Conservation (phyloP, 2,888 invertebrate genomes). For the Boloria euphrosyne region DNA sequence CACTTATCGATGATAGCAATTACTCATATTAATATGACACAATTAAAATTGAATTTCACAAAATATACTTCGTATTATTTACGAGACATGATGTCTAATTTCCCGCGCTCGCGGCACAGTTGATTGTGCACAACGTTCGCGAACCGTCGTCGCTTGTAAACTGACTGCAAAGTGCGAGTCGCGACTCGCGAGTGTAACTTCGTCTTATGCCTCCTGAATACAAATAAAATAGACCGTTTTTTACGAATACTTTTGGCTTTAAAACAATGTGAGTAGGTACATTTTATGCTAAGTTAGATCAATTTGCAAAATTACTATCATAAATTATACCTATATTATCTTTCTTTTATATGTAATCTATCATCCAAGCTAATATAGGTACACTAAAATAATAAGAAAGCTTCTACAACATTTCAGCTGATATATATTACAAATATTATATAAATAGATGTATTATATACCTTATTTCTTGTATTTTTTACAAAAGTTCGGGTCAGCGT, state of each 20-base stretch:
- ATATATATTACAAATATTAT: too few relatives aligned
- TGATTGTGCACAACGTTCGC: conserved; percentile 51
- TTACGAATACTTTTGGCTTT: conserved; percentile 15
- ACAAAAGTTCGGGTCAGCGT: too few relatives aligned
- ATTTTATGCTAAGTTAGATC: too few relatives aligned
- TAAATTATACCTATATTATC: too few relatives aligned
- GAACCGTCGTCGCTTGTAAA: conserved; percentile 54
- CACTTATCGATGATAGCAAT: conserved; percentile 35
- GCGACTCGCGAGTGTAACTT: conserved; percentile 5
- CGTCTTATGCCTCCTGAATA: conserved; percentile 27
- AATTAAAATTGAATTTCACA: conserved; percentile 26
- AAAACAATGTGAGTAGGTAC: too few relatives aligned
- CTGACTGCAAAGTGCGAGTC: conserved; percentile 46
- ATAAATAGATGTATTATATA: too few relatives aligned
- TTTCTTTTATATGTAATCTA: too few relatives aligned
- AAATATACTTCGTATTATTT: conserved; percentile 45
- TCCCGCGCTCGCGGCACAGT: conserved; percentile 56
- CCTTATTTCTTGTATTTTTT: too few relatives aligned
- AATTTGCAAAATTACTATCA: too few relatives aligned
- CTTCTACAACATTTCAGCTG: too few relatives aligned
- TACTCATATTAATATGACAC: conserved; percentile 38
- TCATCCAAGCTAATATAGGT: too few relatives aligned
- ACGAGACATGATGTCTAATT: conserved; percentile 72
- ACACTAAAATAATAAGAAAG: too few relatives aligned
- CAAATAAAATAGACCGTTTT: conserved; percentile 18